Evolutionary conservation across 2,888 invertebrate genomes (phyloP).

Genomic region (Drosophila antonietae): DNA sequence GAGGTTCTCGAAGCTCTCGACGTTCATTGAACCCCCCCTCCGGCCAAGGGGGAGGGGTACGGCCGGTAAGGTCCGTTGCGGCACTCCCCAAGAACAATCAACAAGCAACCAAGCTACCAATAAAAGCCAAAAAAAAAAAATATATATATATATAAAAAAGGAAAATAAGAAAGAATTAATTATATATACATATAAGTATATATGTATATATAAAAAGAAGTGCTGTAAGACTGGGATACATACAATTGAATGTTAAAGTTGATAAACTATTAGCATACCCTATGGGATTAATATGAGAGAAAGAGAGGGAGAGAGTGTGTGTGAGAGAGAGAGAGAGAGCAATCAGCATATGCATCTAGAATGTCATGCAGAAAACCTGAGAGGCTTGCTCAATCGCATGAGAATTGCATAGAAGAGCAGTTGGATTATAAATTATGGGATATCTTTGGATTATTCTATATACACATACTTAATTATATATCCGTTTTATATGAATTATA

Average conservation of each 20-base stretch:
- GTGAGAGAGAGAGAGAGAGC: background rate
- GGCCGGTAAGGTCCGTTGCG: constrained; percentile 20
- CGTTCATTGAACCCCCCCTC: constrained; percentile 64
- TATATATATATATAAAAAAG: background rate
- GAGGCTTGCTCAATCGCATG: background rate
- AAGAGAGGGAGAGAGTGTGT: background rate
- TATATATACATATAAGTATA: constrained; percentile 7
- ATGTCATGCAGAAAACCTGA: background rate
- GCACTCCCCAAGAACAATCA: constrained; percentile 59
- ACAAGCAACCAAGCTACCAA: constrained; percentile 21
- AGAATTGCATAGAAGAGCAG: constrained; percentile 1
- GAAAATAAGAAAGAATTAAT: constrained; percentile 6
- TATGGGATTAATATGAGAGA: background rate
- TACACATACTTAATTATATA: no score
- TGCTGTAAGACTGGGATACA: constrained; percentile 13
- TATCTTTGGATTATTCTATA: no score
- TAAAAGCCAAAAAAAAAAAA: constrained; percentile 19
- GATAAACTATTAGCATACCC: constrained; percentile 27
- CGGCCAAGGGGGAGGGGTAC: background rate
- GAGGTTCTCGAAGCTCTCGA: constrained; percentile 36
- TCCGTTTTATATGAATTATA: no score
- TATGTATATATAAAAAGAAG: constrained; percentile 2
- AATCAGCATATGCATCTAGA: background rate
- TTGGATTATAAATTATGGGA: no score
- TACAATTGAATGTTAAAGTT: constrained; percentile 18